These are phyloP conservation scores for Noctua janthina DNA, from an alignment of 2,888 invertebrate genomes.

Conservation along the genomic window DNA sequence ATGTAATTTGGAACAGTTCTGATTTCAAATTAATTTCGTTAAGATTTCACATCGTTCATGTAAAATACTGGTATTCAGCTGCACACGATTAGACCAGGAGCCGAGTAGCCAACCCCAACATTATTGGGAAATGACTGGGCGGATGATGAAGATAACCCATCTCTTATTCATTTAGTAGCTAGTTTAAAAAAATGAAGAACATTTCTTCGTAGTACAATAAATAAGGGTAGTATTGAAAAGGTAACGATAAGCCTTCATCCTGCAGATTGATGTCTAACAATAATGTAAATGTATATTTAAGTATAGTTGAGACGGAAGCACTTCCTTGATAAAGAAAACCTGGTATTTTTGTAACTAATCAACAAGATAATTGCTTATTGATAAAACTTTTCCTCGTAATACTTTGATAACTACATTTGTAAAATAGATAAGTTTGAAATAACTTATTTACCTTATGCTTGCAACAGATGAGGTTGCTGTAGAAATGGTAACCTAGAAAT, in stretches of 20 bases:
- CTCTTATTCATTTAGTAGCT: background rate
- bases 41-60: too few species aligned
- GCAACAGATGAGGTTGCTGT: constrained; percentile 4
- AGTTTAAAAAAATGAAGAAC: background rate
- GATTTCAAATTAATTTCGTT: background rate
- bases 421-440: background rate
- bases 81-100: too few species aligned
- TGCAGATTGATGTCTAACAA: background rate
- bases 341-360: background rate
- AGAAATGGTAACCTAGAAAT: constrained; percentile 30
- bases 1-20: background rate
- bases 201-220: background rate
- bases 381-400: constrained; percentile 14
- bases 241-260: background rate
- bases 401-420: constrained; percentile 2
- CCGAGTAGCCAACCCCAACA: background rate
- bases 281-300: background rate
- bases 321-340: background rate
- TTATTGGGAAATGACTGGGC: too few species aligned
- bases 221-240: background rate
- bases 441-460: constrained; percentile 16
- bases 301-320: background rate
- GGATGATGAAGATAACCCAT: background rate
- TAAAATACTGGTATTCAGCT: too few species aligned
- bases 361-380: background rate